A percentile compares a stretch with the other conserved stretches of the same genome.
These are phyloP conservation scores for Mugil cephalus DNA, from an alignment of 2,113 vertebrate genomes.

Conservation along the genomic window DNA sequence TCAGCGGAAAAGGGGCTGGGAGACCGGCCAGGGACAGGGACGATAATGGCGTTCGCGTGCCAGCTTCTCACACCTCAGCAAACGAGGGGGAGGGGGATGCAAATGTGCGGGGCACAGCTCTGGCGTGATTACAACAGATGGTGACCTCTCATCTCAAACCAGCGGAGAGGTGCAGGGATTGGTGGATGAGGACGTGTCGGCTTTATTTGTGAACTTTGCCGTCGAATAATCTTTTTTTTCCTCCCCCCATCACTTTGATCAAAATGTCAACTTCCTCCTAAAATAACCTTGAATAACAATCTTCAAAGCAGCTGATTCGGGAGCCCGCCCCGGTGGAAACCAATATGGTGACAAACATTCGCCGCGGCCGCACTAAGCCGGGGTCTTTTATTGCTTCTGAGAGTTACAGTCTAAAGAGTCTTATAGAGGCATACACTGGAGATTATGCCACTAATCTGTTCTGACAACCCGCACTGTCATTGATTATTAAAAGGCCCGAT, in stretches of 20 bases:
- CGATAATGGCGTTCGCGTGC: conserved; percentile 35
- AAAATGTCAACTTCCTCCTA: conserved; percentile 46
- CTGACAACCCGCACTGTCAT: conserved; percentile 60
- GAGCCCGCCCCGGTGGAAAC: conserved; percentile 17
- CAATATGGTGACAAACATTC: conserved; percentile 57
- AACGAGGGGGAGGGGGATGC: conserved; percentile 27
- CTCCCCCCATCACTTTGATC: conserved; percentile 32
- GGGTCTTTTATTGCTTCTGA: conserved; percentile 49
- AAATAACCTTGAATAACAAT: conserved; percentile 41
- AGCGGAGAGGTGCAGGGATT: not conserved
- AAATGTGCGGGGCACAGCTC: conserved; percentile 32
- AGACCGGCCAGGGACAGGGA: conserved; percentile 39
- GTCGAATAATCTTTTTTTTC: conserved; percentile 26
- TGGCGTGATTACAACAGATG: conserved; percentile 43
- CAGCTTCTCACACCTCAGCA: conserved; percentile 47
- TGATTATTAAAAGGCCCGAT: conserved; percentile 74
- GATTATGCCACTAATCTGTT: conserved; percentile 75
- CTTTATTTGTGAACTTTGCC: not conserved
- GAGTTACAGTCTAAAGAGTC: conserved; percentile 58
- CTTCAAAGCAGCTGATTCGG: not conserved
- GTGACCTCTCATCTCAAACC: conserved; percentile 41
- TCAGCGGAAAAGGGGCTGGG: conserved; percentile 26
- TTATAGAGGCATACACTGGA: conserved; percentile 59
- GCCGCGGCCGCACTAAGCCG: conserved; percentile 33
- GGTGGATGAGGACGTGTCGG: not conserved